These are phyloP conservation scores for Hippolais icterina DNA, from an alignment of 2,113 vertebrate genomes.

Conservation along the genomic window DNA sequence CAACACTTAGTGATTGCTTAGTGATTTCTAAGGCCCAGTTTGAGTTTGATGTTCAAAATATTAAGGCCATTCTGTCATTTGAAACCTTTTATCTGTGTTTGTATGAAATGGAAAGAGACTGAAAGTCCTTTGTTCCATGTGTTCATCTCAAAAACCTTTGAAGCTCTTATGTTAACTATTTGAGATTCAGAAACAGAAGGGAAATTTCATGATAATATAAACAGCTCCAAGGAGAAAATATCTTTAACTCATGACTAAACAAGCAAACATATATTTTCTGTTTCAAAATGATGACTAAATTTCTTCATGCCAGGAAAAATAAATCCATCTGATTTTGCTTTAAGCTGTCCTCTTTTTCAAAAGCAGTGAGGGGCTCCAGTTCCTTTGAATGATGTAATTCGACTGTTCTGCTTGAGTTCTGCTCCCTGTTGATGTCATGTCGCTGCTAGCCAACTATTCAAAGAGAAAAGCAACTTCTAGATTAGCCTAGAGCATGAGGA, in stretches of 20 bases:
- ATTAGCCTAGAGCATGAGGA: slow-evolving; percentile 14
- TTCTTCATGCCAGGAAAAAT: slow-evolving; percentile 44
- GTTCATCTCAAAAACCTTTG: slow-evolving; percentile 6
- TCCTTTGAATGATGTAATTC: slow-evolving; percentile 50
- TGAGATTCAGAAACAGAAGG: slow-evolving; percentile 40
- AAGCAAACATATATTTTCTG: slow-evolving; percentile 22
- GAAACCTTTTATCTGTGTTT: background rate
- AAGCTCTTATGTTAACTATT: slow-evolving; percentile 16
- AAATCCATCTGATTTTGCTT: slow-evolving; percentile 61
- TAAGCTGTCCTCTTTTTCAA: slow-evolving; percentile 35
- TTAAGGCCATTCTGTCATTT: background rate
- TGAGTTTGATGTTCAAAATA: background rate
- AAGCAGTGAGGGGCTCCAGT: background rate
- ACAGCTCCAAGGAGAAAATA: slow-evolving; percentile 25
- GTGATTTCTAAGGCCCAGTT: background rate
- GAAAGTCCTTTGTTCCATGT: background rate
- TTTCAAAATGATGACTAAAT: slow-evolving; percentile 45
- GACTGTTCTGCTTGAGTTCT: slow-evolving; percentile 50
- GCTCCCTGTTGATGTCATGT: slow-evolving; percentile 52
- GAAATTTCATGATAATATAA: slow-evolving; percentile 10
- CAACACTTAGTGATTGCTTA: background rate
- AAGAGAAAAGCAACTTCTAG: slow-evolving; percentile 36
- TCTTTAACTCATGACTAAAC: slow-evolving; percentile 38
- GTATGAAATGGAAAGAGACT: background rate
- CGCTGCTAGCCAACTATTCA: slow-evolving; percentile 13